Evolutionary conservation across 2,888 invertebrate genomes (phyloP), one percentile per base, ranked within the genome.

Genomic region (Craniophora ligustri): DNA sequence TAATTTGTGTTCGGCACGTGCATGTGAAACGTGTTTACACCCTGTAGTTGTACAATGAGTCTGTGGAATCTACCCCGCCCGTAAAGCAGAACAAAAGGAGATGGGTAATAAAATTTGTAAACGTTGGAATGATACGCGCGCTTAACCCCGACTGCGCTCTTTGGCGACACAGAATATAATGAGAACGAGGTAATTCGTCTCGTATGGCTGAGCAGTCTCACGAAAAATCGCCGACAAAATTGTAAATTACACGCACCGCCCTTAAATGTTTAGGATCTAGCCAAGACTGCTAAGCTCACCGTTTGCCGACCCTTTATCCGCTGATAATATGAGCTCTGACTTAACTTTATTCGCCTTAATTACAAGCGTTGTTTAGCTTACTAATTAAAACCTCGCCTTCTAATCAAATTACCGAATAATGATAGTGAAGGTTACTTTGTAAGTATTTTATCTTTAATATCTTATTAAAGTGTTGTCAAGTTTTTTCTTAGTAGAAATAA

Each of bases 81-180:
- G 73, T 75, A 78, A 80, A 82, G 70, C 80, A 81, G 86, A 87
- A 89, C 86, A 89, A 86, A 86, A 84, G 86, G 87, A 82, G 85
- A 78, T 75, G 85, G 85, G 87, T 86, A 89, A 89, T 92, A 92
- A 92, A 92, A 91, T 92, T 90, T 89, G 89, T 88, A 89, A 91
- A 87, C 87, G 89, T 82, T 81, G 85, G 84, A 86, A 87, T 86
- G 92, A 91, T 86, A 90, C 91, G 92, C 83, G 84, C 87, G 86
- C 87, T 92, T 92, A 90, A 88, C 89, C 86, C 74, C 83, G 76
- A 72, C 81, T 80, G 81, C 74, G 78, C 77, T 82, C 79, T 83
- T 83, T 66, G 75, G 80, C 72, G 84, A 82, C 84, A 81, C 73
- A 78, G 68, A 77, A 77, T 82, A 82, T 88, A 87, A 89, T 86